These are phyloP conservation scores for Heptranchias perlo DNA, from an alignment of 2,113 vertebrate genomes.

Conservation along the genomic window DNA sequence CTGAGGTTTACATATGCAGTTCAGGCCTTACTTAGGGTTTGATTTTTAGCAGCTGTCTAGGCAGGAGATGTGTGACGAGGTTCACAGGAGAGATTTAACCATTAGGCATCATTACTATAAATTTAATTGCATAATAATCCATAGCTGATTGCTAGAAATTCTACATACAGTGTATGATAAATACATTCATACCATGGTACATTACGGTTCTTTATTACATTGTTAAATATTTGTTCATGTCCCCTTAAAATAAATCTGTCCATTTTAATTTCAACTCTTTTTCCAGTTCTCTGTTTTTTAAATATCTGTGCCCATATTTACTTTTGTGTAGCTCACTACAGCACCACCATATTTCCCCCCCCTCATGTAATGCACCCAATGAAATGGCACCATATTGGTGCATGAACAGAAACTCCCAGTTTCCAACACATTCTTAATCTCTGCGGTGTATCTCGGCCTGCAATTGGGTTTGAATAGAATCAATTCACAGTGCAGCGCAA, in stretches of 20 bases:
- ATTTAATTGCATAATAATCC: slow-evolving; percentile 20
- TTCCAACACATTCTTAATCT: neutral
- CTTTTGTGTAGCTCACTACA: neutral
- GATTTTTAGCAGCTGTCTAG: neutral
- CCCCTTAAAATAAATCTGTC: slow-evolving; percentile 31
- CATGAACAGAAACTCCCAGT: neutral
- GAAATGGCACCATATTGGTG: neutral
- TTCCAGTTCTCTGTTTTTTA: neutral
- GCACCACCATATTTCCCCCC: too few relatives aligned
- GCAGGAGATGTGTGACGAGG: neutral
- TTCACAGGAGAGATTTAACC: neutral
- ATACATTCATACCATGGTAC: slow-evolving; percentile 28
- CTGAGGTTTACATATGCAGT: neutral
- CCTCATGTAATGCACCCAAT: neutral
- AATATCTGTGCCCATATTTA: neutral
- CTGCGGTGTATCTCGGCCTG: neutral
- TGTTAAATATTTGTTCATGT: slow-evolving; percentile 18
- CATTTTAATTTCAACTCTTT: neutral
- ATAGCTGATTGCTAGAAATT: neutral
- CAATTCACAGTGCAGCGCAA: neutral
- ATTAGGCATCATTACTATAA: neutral
- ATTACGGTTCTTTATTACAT: slow-evolving; percentile 30
- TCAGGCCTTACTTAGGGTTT: neutral
- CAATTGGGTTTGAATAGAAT: neutral
- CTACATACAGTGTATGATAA: slow-evolving; percentile 19